Evolutionary conservation across 2,797 vertebrate species (phyloP).

Genomic region (Manis pentadactyla): DNA sequence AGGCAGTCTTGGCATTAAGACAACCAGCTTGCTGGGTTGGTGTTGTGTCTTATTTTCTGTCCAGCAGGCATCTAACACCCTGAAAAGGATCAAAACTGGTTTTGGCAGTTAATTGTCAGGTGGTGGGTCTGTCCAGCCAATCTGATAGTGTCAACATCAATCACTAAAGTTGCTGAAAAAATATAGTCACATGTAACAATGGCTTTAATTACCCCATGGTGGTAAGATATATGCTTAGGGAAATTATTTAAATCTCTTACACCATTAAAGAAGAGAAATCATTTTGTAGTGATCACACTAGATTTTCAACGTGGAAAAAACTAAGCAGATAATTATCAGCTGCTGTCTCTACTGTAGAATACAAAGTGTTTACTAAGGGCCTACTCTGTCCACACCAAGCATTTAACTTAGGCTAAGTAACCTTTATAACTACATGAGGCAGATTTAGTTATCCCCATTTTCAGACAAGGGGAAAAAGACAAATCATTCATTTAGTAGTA

Average conservation of each 20-base stretch:
- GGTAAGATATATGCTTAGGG: background rate
- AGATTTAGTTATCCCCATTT: background rate
- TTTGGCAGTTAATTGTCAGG: slow-evolving; percentile 61
- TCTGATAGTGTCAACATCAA: slow-evolving; percentile 8
- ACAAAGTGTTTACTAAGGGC: background rate
- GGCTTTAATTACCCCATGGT: background rate
- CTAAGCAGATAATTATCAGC: background rate
- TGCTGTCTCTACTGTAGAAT: background rate
- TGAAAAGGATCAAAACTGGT: slow-evolving; percentile 45
- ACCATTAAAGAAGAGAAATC: background rate
- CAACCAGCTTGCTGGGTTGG: background rate
- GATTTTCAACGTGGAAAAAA: background rate
- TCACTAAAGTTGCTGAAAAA: slow-evolving; percentile 14
- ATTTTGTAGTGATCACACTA: background rate
- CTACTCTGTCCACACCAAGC: background rate
- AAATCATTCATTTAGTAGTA: background rate
- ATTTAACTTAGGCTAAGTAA: background rate
- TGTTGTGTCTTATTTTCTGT: slow-evolving; percentile 35
- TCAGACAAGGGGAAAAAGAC: background rate
- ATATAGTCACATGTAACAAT: background rate
- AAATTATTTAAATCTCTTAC: background rate
- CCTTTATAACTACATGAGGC: background rate
- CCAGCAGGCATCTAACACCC: background rate
- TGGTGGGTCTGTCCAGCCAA: background rate
- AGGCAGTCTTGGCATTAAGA: slow-evolving; percentile 24